phyloP scores from a whole-genome alignment of 2,113 vertebrate genomes.

The Isichthys henryi region DNA sequence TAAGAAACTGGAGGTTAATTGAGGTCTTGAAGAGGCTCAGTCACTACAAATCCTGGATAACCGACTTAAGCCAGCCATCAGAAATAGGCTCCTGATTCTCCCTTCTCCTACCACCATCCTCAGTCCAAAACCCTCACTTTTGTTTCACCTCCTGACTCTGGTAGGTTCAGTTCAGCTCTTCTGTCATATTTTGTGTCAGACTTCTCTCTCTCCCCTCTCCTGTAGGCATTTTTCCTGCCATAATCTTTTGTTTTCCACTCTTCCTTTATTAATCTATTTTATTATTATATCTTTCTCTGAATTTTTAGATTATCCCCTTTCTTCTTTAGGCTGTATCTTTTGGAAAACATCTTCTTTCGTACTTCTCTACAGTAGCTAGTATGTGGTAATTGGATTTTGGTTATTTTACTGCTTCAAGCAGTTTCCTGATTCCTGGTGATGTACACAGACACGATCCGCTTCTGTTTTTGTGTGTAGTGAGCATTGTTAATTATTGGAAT shows the following conservation, averaged over 20 bases:
- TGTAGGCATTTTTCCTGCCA: not conserved
- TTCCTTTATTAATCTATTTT: not conserved
- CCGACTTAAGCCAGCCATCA: slow-evolving; percentile 56
- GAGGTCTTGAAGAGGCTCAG: slow-evolving; percentile 46
- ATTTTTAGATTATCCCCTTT: not conserved
- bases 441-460: not conserved
- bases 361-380: not conserved
- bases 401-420: not conserved
- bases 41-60: slow-evolving; percentile 59
- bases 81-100: slow-evolving; percentile 40
- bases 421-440: not conserved
- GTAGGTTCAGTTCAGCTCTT: slow-evolving; percentile 23
- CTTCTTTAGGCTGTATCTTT: not conserved
- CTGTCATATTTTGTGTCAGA: not conserved
- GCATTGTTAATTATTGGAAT: not conserved
- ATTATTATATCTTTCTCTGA: not conserved
- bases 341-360: not conserved
- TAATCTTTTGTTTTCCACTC: not conserved
- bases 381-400: not conserved
- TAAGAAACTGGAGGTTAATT: slow-evolving; percentile 29
- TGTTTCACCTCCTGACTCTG: slow-evolving; percentile 24
- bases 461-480: not conserved
- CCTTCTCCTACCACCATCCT: not conserved
- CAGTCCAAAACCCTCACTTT: slow-evolving; percentile 22
- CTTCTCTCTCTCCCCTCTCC: not conserved